phyloP scores from a whole-genome alignment of 1,140 invertebrate species.

The Glossosoma conforme region DNA sequence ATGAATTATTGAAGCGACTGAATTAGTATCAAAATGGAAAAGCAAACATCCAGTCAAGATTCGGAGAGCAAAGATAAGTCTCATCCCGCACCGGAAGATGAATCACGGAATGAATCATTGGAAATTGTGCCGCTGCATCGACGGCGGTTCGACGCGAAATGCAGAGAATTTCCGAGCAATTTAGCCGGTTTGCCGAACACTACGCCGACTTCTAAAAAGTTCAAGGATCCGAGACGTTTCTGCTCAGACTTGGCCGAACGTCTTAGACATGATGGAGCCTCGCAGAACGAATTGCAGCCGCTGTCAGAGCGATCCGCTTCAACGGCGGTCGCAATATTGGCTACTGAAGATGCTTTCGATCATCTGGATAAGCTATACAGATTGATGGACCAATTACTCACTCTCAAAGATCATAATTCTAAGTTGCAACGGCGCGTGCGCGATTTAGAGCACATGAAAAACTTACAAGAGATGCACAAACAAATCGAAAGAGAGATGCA shows the following conservation, averaged over 20 bases:
- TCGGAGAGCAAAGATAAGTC: slow-evolving; percentile 5
- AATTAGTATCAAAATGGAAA: slow-evolving; percentile 15
- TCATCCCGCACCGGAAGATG: neutral
- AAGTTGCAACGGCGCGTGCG: slow-evolving; percentile 62
- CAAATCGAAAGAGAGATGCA: slow-evolving; percentile 44
- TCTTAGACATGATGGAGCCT: slow-evolving; percentile 14
- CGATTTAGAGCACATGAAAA: slow-evolving; percentile 68
- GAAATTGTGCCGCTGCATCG: slow-evolving; percentile 19
- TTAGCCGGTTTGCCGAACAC: slow-evolving; percentile 16
- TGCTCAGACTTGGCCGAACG: slow-evolving; percentile 21
- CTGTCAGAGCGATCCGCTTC: slow-evolving; percentile 40
- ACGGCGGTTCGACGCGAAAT: slow-evolving; percentile 27
- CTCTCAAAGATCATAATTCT: slow-evolving; percentile 64
- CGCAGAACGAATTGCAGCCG: slow-evolving; percentile 29
- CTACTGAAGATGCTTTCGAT: slow-evolving; percentile 59
- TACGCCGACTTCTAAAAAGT: neutral
- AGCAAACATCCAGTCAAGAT: neutral
- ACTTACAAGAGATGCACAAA: slow-evolving; percentile 55
- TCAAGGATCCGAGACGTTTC: slow-evolving; percentile 15
- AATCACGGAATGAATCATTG: neutral
- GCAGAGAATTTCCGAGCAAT: slow-evolving; percentile 15
- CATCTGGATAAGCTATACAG: slow-evolving; percentile 71
- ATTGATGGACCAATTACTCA: slow-evolving; percentile 68
- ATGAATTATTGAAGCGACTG: too few species aligned
- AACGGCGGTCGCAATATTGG: slow-evolving; percentile 45